phyloP scores from a whole-genome alignment of 2,113 vertebrate genomes.

The Xiphophorus couchianus region DNA sequence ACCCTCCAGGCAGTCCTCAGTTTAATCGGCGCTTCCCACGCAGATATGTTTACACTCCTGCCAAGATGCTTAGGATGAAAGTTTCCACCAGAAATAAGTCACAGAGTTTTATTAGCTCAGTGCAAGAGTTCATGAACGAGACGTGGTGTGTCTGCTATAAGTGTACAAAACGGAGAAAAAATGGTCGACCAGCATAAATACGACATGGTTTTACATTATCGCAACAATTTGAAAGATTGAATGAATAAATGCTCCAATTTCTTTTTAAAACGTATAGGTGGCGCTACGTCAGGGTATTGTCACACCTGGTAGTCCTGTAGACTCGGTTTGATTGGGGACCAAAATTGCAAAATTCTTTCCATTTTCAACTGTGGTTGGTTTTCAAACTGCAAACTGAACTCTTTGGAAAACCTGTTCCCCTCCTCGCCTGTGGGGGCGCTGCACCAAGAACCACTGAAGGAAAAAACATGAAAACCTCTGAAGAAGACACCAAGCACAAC shows the following conservation, averaged over 20 bases:
- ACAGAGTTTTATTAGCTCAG: slow-evolving; percentile 4
- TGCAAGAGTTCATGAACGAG: slow-evolving; percentile 15
- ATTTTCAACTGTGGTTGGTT: no score
- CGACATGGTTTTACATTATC: background rate
- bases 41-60: slow-evolving; percentile 32
- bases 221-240: background rate
- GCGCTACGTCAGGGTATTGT: background rate
- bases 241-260: no score
- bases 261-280: background rate
- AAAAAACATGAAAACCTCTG: no score
- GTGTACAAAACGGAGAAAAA: slow-evolving; percentile 2
- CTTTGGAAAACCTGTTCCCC: no score
- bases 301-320: no score
- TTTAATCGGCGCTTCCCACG: background rate
- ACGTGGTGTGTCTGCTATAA: background rate
- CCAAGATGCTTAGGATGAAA: slow-evolving; percentile 13
- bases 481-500: no score
- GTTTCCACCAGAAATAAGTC: slow-evolving; percentile 20
- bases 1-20: background rate
- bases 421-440: no score
- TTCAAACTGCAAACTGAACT: no score
- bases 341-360: no score
- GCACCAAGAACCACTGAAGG: no score
- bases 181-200: background rate
- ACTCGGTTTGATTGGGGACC: no score